Conservation (phyloP, 2,888 invertebrate genomes). For the Microctonus aethiopoides region DNA sequence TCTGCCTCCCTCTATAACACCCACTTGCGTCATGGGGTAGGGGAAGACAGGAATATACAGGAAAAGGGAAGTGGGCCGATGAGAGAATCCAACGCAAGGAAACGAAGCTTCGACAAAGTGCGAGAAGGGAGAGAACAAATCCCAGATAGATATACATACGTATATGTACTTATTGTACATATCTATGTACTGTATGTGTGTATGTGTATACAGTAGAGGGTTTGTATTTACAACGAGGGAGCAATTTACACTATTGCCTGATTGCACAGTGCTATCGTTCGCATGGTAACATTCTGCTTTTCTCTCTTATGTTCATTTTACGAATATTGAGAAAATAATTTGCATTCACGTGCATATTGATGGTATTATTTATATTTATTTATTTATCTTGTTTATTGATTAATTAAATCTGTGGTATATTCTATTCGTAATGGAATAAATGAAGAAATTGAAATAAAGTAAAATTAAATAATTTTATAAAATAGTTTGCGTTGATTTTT, state of each 20-base stretch:
- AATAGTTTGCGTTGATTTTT: too few species aligned
- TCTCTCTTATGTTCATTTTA: background rate
- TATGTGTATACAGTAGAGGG: slow-evolving; percentile 36
- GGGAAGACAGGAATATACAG: background rate
- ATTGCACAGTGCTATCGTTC: slow-evolving; percentile 39
- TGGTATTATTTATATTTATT: too few species aligned
- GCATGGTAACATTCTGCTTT: background rate
- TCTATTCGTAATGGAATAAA: too few species aligned
- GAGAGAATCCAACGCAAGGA: slow-evolving; percentile 39
- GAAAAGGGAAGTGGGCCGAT: slow-evolving; percentile 22
- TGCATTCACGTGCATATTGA: background rate
- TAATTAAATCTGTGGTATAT: too few species aligned
- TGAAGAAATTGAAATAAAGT: too few species aligned
- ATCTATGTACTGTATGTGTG: slow-evolving; percentile 42
- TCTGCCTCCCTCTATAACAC: background rate
- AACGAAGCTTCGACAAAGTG: slow-evolving; percentile 38
- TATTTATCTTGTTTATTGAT: too few species aligned
- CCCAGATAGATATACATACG: background rate
- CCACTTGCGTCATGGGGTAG: slow-evolving; percentile 30
- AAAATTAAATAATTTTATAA: too few species aligned
- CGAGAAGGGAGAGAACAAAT: background rate
- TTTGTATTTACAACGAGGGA: slow-evolving; percentile 22
- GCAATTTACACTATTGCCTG: slow-evolving; percentile 57
- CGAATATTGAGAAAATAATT: background rate
- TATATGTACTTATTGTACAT: background rate